Conservation (phyloP, 2,888 invertebrate genomes). For the Macaria liturata region DNA sequence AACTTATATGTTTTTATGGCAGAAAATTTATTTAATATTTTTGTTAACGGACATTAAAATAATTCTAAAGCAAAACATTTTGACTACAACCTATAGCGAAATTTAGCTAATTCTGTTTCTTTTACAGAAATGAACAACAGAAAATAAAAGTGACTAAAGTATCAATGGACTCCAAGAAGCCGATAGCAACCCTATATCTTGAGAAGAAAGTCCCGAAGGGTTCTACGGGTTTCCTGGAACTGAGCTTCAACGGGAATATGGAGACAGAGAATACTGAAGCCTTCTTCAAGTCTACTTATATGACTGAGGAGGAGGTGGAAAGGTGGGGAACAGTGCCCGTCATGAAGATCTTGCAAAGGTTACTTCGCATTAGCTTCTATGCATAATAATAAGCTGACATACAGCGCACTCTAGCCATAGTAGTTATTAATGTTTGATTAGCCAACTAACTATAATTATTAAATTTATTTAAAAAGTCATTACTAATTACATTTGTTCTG, state of each 20-base stretch:
- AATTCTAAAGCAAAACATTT: too few relatives aligned
- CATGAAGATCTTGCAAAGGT: conserved; percentile 22
- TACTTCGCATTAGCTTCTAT: conserved; percentile 9
- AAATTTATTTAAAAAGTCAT: too few relatives aligned
- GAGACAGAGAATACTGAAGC: conserved; percentile 86
- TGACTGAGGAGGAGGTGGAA: conserved; percentile 64
- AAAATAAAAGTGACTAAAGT: conserved; percentile 56
- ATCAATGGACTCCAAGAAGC: conserved; percentile 83
- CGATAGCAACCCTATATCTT: conserved; percentile 84
- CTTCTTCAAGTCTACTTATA: conserved; percentile 87
- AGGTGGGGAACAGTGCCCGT: conserved; percentile 56
- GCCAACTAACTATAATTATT: too few relatives aligned
- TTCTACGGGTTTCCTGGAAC: conserved; percentile 84
- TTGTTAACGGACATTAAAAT: too few relatives aligned
- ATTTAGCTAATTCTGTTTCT: too few relatives aligned
- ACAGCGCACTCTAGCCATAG: too few relatives aligned
- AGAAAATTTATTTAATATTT: too few relatives aligned
- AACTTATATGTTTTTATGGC: too few relatives aligned
- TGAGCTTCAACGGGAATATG: conserved; percentile 86
- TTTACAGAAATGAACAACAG: conserved; percentile 23
- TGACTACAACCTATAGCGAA: too few relatives aligned
- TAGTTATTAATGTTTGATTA: too few relatives aligned
- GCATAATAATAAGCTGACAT: too few relatives aligned
- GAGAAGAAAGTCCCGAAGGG: conserved; percentile 82
- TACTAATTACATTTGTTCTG: too few relatives aligned